Percentiles rank a stretch among this genome's conserved stretches.
Evolutionary conservation across 2,888 invertebrate genomes (phyloP).

Genomic region (Phanerotoma sp.): DNA sequence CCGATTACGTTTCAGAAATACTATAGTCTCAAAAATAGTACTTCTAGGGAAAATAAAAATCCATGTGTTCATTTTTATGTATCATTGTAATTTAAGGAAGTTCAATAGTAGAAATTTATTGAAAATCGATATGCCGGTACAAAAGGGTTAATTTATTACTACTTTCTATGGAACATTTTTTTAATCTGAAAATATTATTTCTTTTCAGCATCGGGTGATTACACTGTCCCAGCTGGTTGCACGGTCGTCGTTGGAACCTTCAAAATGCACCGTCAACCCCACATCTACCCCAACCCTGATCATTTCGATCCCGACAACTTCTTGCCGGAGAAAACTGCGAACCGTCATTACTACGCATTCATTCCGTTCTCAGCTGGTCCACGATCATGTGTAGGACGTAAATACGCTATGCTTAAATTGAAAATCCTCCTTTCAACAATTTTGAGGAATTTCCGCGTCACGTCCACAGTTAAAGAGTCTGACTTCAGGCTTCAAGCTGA

Average conservation of each 20-base stretch:
- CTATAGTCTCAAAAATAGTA: too few species aligned
- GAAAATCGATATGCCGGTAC: too few species aligned
- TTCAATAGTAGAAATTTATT: too few species aligned
- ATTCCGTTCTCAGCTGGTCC: slow-evolving; percentile 82
- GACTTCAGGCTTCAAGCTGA: slow-evolving; percentile 71
- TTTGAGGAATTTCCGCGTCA: slow-evolving; percentile 67
- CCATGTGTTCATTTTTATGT: too few species aligned
- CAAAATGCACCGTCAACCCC: slow-evolving; percentile 68
- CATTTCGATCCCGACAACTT: slow-evolving; percentile 79
- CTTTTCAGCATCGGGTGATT: slow-evolving; percentile 63
- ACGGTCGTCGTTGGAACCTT: slow-evolving; percentile 70
- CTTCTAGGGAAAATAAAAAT: too few species aligned
- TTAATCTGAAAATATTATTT: background rate
- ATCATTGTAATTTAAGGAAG: too few species aligned
- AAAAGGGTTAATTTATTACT: too few species aligned
- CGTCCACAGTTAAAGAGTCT: slow-evolving; percentile 66
- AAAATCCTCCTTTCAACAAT: slow-evolving; percentile 74
- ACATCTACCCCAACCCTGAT: slow-evolving; percentile 70
- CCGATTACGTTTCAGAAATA: too few species aligned
- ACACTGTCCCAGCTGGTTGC: slow-evolving; percentile 69
- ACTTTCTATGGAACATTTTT: background rate
- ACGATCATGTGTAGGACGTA: slow-evolving; percentile 77
- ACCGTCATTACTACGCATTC: slow-evolving; percentile 77
- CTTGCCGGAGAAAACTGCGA: slow-evolving; percentile 72
- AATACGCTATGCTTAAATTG: slow-evolving; percentile 77